Percentiles rank a stretch among this genome's conserved stretches.
Evolutionary conservation across 2,888 invertebrate genomes (phyloP).

Genomic region (Pediacus dermestoides): DNA sequence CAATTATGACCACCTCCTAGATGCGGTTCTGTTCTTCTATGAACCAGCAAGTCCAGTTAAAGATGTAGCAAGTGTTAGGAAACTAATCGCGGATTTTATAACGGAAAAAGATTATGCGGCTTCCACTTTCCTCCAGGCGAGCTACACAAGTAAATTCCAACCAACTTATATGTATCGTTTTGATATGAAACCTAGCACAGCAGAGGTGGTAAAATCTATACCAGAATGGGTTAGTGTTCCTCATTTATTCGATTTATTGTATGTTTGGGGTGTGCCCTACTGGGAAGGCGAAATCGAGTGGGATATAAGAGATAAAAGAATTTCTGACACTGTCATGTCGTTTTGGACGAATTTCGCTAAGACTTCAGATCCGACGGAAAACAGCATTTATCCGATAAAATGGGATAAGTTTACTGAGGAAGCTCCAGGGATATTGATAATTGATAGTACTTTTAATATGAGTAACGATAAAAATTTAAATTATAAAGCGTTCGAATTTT

Average conservation of each 20-base stretch:
- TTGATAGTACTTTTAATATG: constrained; percentile 76
- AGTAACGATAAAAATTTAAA: constrained; percentile 64
- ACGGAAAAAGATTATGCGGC: constrained; percentile 71
- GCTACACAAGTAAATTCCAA: constrained; percentile 57
- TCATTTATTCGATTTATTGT: constrained; percentile 77
- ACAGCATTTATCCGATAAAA: constrained; percentile 64
- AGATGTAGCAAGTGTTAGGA: constrained; percentile 60
- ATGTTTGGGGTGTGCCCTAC: constrained; percentile 78
- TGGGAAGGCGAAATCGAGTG: constrained; percentile 64
- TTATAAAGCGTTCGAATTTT: constrained; percentile 75
- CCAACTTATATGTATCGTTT: constrained; percentile 72
- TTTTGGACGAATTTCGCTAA: constrained; percentile 78
- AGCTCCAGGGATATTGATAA: constrained; percentile 67
- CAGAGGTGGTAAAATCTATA: constrained; percentile 60
- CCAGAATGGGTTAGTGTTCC: constrained; percentile 78
- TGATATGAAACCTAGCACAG: constrained; percentile 68
- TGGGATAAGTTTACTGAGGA: constrained; percentile 70
- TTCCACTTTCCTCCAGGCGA: constrained; percentile 66
- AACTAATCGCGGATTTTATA: constrained; percentile 66
- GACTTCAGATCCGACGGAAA: constrained; percentile 67
- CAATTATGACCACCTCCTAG: constrained; percentile 64
- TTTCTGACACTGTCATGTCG: constrained; percentile 76
- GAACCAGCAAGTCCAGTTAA: constrained; percentile 63
- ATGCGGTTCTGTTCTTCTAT: constrained; percentile 75
- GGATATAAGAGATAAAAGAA: constrained; percentile 74